These are phyloP conservation scores for Neria commutata DNA, from an alignment of 2,888 invertebrate genomes.

Conservation along the genomic window DNA sequence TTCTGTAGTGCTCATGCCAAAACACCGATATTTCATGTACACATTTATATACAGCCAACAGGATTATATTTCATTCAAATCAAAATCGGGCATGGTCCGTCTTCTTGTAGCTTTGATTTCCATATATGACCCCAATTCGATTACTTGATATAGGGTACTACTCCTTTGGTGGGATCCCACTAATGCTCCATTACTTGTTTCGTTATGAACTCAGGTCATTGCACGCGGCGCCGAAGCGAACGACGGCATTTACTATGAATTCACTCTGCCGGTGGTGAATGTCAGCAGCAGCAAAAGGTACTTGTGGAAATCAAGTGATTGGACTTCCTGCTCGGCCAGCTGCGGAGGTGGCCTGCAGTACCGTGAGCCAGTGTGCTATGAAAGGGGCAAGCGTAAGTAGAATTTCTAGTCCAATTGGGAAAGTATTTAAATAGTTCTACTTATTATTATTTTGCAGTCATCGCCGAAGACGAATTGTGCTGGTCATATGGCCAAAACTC, in stretches of 20 bases:
- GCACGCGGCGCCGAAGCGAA: conserved; percentile 76
- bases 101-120: no score
- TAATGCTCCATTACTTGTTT: not conserved
- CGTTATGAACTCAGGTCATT: conserved; percentile 65
- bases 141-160: no score
- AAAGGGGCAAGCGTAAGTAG: conserved; percentile 63
- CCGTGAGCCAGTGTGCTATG: conserved; percentile 63
- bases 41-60: no score
- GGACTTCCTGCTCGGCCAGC: conserved; percentile 78
- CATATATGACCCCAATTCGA: no score
- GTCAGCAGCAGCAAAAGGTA: conserved; percentile 70
- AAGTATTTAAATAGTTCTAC: not conserved
- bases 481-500: conserved; percentile 65
- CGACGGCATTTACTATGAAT: conserved; percentile 83
- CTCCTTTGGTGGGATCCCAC: no score
- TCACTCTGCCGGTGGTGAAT: conserved; percentile 66
- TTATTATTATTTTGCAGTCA: conserved; percentile 60
- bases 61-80: no score
- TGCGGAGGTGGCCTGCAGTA: conserved; percentile 80
- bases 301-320: conserved; percentile 78
- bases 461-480: conserved; percentile 68
- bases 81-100: no score
- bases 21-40: no score
- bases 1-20: no score
- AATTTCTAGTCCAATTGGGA: not conserved